Evolutionary conservation across 2,888 invertebrate species (phyloP).

Genomic region (Pardosa pseudoannulata): DNA sequence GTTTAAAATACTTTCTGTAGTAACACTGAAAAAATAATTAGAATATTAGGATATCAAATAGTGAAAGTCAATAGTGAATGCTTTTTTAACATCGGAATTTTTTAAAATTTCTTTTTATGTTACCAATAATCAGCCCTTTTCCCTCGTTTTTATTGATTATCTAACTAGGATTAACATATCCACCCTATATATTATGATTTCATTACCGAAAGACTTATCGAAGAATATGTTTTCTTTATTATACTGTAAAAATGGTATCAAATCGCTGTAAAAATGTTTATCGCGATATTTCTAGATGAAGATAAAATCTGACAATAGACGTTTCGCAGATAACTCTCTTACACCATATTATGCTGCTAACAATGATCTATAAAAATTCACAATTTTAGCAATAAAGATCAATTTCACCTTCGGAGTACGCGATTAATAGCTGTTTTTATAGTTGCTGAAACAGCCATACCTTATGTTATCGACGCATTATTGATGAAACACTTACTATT

Average conservation of each 20-base stretch:
- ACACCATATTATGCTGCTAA: not conserved
- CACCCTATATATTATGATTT: no score
- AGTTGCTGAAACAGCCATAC: not conserved
- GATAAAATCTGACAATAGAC: not conserved
- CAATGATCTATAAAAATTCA: not conserved
- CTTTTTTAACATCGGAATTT: no score
- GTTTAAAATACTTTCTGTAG: no score
- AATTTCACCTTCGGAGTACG: not conserved
- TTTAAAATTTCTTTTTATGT: no score
- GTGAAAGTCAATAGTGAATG: no score
- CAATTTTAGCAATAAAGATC: not conserved
- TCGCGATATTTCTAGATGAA: not conserved
- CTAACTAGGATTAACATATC: no score
- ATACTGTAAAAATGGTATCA: not conserved
- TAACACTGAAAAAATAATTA: no score
- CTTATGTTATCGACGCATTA: not conserved
- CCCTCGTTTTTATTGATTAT: no score
- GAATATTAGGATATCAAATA: no score
- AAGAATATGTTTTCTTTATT: not conserved
- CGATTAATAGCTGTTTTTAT: not conserved
- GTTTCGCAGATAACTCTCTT: not conserved
- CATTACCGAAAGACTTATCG: no score
- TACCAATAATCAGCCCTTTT: no score
- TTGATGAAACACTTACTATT: slow-evolving; percentile 7
- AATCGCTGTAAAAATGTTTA: not conserved